Evolutionary conservation across 1,140 invertebrate species (phyloP), one percentile per base, ranked within the genome.

Genomic region (Phymastichus coffea): DNA sequence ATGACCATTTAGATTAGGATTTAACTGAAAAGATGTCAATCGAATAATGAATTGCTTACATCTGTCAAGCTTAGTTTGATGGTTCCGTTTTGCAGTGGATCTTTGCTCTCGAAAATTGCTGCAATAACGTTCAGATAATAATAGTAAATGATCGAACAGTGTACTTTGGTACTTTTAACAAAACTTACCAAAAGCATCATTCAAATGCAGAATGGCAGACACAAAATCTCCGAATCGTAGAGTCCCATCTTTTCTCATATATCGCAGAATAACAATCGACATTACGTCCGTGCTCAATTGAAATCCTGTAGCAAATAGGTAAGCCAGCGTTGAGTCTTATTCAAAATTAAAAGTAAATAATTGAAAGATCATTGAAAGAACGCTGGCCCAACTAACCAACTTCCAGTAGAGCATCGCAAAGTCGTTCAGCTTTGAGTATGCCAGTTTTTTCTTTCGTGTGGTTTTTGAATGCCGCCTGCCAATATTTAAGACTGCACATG

Each of bases 221-320:
- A 95, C 93, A 73, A 94, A 96, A 76, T 97, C 93, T 15, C 93
- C 93, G 71, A 96, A 94, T 67, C 93, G 80, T n/a, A 96, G 80
- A 35, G 93, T 95, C 41, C 93, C 93, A 75, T 97, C 93, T 77
- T 95, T 95, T 57, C 93, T 85, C 89, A 95, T 95, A 67, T 94
- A 95, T 60, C 91, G 83, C 52, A 95, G 80, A 43, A 94, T 88
- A 15, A 96, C 80, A 33, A 92, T 84, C 4, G 91, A 89, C 60
- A 94, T 77, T 41, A 92, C 90, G 53, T 92, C 89, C 17, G 89
- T 91, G 65, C 88, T 93, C 30, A 94, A 79, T 72, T 92, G 89
- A 69, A 95, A 95, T 8, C 94, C 86, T 85, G 61, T 6, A 33
- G 28, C 6, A 33, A 33, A 33, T 33, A 7, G 28, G 12, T 71